phyloP scores from a whole-genome alignment of 2,113 vertebrate species.

The Globicephala melas region DNA sequence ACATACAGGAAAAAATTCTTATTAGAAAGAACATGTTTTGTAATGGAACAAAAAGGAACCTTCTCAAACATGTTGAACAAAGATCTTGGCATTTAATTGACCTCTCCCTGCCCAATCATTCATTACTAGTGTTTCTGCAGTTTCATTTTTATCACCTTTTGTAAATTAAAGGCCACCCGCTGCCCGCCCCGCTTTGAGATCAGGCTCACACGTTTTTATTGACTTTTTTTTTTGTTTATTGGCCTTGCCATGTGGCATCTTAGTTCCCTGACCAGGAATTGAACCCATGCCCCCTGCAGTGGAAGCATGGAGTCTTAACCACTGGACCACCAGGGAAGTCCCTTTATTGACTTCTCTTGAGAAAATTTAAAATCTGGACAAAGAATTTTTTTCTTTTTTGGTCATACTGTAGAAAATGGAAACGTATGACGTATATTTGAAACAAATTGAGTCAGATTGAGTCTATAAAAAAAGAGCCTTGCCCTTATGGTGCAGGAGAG shows the following conservation, averaged over 20 bases:
- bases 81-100: not conserved
- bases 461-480: not conserved
- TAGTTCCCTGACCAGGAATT: no score
- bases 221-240: no score
- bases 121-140: not conserved
- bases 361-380: not conserved
- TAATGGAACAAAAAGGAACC: not conserved
- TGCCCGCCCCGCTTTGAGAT: not conserved
- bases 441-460: not conserved
- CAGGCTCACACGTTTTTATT: not conserved
- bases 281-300: no score
- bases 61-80: not conserved
- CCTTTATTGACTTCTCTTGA: not conserved
- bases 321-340: no score
- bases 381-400: not conserved
- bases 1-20: not conserved
- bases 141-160: not conserved
- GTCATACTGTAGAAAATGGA: not conserved
- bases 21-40: not conserved
- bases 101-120: not conserved
- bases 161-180: not conserved
- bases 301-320: no score
- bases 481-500: not conserved
- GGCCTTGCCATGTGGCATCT: no score
- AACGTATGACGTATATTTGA: not conserved